phyloP scores from a whole-genome alignment of 2,113 vertebrate species.

The sheep (Ovis aries) region DNA sequence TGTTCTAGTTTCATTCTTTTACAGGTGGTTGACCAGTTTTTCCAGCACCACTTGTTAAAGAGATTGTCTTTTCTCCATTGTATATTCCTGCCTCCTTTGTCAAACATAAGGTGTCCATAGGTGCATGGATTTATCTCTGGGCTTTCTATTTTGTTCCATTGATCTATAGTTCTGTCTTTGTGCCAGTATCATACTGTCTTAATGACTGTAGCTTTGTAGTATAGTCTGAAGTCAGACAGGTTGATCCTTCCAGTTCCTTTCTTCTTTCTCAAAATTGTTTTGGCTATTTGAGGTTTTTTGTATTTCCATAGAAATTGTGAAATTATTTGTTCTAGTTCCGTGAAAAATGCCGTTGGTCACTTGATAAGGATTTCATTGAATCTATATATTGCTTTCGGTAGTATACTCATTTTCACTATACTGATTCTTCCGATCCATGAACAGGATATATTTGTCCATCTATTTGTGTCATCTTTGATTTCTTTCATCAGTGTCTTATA shows the following conservation, averaged over 20 bases:
- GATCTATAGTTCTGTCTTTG: not conserved
- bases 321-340: not conserved
- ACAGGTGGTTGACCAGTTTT: not conserved
- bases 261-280: not conserved
- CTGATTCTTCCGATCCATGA: not conserved
- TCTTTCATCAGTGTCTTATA: not conserved
- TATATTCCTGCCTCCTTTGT: not conserved
- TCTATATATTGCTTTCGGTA: not conserved
- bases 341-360: not conserved
- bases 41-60: not conserved
- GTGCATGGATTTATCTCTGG: not conserved
- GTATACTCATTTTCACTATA: not conserved
- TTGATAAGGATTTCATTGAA: not conserved
- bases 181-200: not conserved
- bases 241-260: not conserved
- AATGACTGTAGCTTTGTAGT: not conserved
- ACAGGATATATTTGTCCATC: not conserved
- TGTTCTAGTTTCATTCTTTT: not conserved
- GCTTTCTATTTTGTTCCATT: not conserved
- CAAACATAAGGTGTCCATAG: not conserved
- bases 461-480: not conserved
- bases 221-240: not conserved
- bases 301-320: not conserved
- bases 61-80: not conserved
- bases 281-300: not conserved